Evolutionary conservation across 35 echinoderm and acorn worm species (phyloP).

Genomic region (Ophiothrix spiculata): DNA sequence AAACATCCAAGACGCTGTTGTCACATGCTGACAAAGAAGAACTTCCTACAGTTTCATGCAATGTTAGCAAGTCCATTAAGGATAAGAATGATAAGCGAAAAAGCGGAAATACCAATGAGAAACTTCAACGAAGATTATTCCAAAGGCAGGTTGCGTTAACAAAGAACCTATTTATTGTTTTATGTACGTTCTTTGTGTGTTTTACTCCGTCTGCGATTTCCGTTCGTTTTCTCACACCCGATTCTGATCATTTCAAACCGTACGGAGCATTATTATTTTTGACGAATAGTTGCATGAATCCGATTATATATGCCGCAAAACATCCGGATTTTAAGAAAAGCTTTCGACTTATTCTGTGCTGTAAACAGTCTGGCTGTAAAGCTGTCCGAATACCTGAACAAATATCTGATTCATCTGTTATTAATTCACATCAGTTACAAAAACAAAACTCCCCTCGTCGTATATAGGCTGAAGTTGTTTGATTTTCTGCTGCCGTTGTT

Average conservation of each 20-base stretch:
- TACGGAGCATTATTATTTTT: slow-evolving; percentile 41
- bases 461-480: too few species aligned
- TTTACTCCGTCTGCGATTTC: slow-evolving; percentile 49
- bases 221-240: slow-evolving; percentile 36
- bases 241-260: slow-evolving; percentile 40
- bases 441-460: too few species aligned
- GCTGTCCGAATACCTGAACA: neutral
- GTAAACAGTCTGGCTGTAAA: neutral
- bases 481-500: too few species aligned
- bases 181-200: slow-evolving; percentile 65
- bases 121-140: neutral
- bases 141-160: slow-evolving; percentile 46
- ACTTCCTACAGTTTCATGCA: neutral
- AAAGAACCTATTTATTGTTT: slow-evolving; percentile 80
- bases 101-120: neutral
- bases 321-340: slow-evolving; percentile 28
- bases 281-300: slow-evolving; percentile 28
- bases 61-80: neutral
- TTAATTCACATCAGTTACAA: too few species aligned
- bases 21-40: neutral
- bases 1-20: neutral
- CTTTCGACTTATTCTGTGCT: neutral
- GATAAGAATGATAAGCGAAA: neutral
- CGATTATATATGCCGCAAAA: slow-evolving; percentile 69
- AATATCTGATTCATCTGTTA: neutral